Evolutionary conservation across 2,888 invertebrate species (phyloP).

Genomic region (Heteromyza rotundicornis): DNA sequence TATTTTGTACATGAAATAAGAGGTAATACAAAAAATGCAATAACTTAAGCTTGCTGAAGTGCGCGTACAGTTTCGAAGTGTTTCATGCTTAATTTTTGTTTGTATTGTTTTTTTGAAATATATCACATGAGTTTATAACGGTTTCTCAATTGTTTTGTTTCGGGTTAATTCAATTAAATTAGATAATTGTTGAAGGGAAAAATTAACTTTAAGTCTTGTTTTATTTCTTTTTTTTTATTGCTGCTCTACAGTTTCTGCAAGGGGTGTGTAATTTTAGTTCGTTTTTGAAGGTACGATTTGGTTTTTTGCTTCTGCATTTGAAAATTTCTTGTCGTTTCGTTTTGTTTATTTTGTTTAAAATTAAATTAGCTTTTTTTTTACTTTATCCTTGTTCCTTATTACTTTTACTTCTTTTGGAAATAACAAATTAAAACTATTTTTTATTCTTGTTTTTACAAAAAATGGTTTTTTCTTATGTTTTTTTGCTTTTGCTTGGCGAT

Average conservation of each 20-base stretch:
- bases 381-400: slow-evolving; percentile 1
- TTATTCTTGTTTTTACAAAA: slow-evolving; percentile 24
- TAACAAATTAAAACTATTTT: slow-evolving; percentile 3
- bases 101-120: slow-evolving; percentile 10
- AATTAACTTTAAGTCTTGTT: no score
- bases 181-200: no score
- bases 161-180: no score
- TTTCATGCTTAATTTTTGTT: slow-evolving; percentile 10
- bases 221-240: neutral
- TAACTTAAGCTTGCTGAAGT: no score
- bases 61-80: slow-evolving; percentile 15
- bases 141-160: slow-evolving; percentile 18
- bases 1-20: no score
- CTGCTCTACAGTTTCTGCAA: neutral
- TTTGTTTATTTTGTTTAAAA: neutral
- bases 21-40: no score
- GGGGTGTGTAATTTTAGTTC: neutral
- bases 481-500: slow-evolving; percentile 35
- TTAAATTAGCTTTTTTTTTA: no score
- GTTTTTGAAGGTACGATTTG: neutral
- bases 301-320: neutral
- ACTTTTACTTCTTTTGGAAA: slow-evolving; percentile 14
- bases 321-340: neutral
- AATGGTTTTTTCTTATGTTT: slow-evolving; percentile 23
- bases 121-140: slow-evolving; percentile 22